Conservation (phyloP, 2,888 invertebrate species). For the Autographa pulchrina region DNA sequence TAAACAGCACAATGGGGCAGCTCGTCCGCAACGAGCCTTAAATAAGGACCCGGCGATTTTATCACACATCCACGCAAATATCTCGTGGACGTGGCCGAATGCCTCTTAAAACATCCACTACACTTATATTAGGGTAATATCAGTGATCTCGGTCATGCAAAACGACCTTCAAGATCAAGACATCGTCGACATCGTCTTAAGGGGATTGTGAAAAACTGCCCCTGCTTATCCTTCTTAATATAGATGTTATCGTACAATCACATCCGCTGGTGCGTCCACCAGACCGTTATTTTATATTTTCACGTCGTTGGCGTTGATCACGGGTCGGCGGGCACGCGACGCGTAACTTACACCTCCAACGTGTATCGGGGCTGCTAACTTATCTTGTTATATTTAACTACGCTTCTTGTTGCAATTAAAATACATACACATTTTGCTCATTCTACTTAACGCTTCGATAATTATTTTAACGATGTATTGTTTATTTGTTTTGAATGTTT, state of each 20-base stretch:
- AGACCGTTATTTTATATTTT: slow-evolving; percentile 50
- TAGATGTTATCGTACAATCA: slow-evolving; percentile 66
- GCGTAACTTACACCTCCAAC: slow-evolving; percentile 26
- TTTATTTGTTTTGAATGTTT: background rate
- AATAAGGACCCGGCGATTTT: slow-evolving; percentile 76
- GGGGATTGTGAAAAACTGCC: slow-evolving; percentile 64
- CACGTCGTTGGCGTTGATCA: slow-evolving; percentile 48
- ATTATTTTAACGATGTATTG: background rate
- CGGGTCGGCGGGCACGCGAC: slow-evolving; percentile 15
- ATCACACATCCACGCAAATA: slow-evolving; percentile 81
- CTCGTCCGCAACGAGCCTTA: slow-evolving; percentile 62
- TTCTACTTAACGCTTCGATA: background rate
- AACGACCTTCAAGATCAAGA: slow-evolving; percentile 72
- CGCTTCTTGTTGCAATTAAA: slow-evolving; percentile 16
- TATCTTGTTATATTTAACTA: slow-evolving; percentile 15
- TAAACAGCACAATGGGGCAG: slow-evolving; percentile 71
- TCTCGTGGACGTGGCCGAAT: slow-evolving; percentile 72
- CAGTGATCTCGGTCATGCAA: slow-evolving; percentile 79
- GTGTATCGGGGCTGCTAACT: slow-evolving; percentile 23
- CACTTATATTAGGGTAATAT: slow-evolving; percentile 81
- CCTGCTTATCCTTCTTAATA: slow-evolving; percentile 64
- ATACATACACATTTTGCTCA: slow-evolving; percentile 5
- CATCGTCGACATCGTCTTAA: slow-evolving; percentile 68
- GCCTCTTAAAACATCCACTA: slow-evolving; percentile 79
- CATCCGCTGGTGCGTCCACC: slow-evolving; percentile 43